These are phyloP conservation scores for Sebastes itinus DNA, from an alignment of 2,797 vertebrate genomes.

Conservation along the genomic window DNA sequence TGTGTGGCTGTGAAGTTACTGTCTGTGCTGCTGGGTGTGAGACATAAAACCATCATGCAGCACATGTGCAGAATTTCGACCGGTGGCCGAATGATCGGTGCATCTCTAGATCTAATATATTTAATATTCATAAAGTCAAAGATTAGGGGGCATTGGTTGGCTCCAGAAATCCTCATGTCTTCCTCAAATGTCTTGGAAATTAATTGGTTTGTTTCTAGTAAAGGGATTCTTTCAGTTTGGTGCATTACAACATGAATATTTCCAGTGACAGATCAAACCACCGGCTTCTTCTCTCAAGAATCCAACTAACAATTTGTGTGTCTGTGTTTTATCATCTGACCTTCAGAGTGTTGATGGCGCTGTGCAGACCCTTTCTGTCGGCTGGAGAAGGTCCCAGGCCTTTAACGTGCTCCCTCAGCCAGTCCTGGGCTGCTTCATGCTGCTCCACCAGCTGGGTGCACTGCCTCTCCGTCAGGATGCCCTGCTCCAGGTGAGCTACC, in stretches of 20 bases:
- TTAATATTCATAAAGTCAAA: too few relatives aligned
- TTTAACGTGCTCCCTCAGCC: slow-evolving; percentile 83
- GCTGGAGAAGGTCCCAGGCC: slow-evolving; percentile 61
- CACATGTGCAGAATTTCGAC: too few relatives aligned
- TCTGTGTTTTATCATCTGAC: slow-evolving; percentile 45
- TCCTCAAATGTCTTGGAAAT: neutral
- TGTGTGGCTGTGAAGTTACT: too few relatives aligned
- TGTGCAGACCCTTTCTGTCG: slow-evolving; percentile 71
- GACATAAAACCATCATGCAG: too few relatives aligned
- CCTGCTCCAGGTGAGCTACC: slow-evolving; percentile 61
- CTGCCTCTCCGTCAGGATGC: slow-evolving; percentile 75
- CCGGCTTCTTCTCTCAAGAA: neutral
- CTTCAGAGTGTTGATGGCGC: slow-evolving; percentile 79
- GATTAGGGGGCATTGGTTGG: too few relatives aligned
- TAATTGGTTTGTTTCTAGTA: neutral
- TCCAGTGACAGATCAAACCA: neutral
- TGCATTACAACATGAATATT: neutral
- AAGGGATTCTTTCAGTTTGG: neutral
- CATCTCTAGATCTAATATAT: neutral
- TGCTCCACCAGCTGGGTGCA: slow-evolving; percentile 83
- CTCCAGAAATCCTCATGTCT: neutral
- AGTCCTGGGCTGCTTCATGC: slow-evolving; percentile 82
- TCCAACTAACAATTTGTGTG: neutral
- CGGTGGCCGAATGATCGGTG: too few relatives aligned
- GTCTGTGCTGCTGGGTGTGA: too few relatives aligned